Percentiles rank a stretch among this genome's conserved stretches.
Conservation (phyloP, 2,888 invertebrate species). For the Trachelus stipa region DNA sequence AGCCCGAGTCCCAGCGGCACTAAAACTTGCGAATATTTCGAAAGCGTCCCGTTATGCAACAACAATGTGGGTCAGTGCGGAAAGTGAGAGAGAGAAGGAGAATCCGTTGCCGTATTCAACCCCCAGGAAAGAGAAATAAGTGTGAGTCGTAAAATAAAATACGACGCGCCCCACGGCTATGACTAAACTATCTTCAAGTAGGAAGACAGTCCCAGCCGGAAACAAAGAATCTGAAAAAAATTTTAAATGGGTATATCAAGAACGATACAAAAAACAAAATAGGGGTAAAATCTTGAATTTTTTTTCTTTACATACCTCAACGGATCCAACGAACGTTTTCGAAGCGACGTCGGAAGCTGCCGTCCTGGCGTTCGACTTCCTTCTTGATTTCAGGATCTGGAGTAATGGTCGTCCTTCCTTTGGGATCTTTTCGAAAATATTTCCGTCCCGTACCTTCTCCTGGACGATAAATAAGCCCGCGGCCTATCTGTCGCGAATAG, state of each 20-base stretch:
- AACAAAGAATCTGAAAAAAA: not conserved
- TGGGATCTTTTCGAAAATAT: not conserved
- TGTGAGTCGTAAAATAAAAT: slow-evolving; percentile 56
- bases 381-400: not conserved
- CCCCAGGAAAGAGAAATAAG: slow-evolving; percentile 51
- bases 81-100: slow-evolving; percentile 18
- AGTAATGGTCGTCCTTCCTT: not conserved
- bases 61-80: slow-evolving; percentile 55
- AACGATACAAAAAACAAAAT: not conserved
- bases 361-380: not conserved
- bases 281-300: not conserved
- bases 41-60: slow-evolving; percentile 55
- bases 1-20: slow-evolving; percentile 23
- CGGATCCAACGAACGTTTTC: not conserved
- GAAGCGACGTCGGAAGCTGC: not conserved
- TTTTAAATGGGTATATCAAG: not conserved
- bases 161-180: slow-evolving; percentile 13
- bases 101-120: slow-evolving; percentile 33
- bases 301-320: not conserved
- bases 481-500: slow-evolving; percentile 1
- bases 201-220: not conserved
- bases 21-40: slow-evolving; percentile 53
- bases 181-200: not conserved
- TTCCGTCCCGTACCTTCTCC: not conserved
- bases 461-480: not conserved